These are phyloP conservation scores for Loris lydekkerianus DNA, from an alignment of 2,797 vertebrate species.

Conservation along the genomic window DNA sequence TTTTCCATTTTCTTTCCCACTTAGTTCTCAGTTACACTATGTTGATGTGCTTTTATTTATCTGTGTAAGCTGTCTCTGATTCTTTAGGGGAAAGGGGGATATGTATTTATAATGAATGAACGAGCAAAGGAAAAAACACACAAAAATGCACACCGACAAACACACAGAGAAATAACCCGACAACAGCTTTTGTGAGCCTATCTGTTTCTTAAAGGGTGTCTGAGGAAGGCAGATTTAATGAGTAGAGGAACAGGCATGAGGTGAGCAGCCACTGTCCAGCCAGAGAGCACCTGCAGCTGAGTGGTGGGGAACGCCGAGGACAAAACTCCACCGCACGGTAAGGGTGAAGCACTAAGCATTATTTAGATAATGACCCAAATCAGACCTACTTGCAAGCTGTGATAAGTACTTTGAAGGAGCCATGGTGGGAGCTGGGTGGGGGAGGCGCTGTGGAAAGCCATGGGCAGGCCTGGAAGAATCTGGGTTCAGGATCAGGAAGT, in stretches of 20 bases:
- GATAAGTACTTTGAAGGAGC: background rate
- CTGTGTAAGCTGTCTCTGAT: background rate
- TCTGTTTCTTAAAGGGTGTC: background rate
- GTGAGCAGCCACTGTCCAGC: background rate
- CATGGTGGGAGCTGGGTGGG: background rate
- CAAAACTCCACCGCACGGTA: background rate
- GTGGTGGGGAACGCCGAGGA: background rate
- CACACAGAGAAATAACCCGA: background rate
- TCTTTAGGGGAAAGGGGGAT: background rate
- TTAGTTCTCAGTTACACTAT: background rate
- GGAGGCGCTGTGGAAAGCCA: background rate
- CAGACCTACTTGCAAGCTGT: background rate
- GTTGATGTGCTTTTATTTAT: background rate
- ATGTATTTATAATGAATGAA: background rate
- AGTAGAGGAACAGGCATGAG: background rate
- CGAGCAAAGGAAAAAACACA: background rate
- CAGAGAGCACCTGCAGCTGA: background rate
- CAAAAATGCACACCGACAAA: background rate
- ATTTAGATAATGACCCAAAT: constrained; percentile 10
- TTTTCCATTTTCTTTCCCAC: background rate
- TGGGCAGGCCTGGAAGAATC: background rate
- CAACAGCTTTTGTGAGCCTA: background rate
- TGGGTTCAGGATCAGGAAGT: background rate
- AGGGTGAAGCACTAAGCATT: background rate
- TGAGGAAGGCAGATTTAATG: background rate